Conservation (phyloP, 2,888 invertebrate species). For the Podabrus alpinus region DNA sequence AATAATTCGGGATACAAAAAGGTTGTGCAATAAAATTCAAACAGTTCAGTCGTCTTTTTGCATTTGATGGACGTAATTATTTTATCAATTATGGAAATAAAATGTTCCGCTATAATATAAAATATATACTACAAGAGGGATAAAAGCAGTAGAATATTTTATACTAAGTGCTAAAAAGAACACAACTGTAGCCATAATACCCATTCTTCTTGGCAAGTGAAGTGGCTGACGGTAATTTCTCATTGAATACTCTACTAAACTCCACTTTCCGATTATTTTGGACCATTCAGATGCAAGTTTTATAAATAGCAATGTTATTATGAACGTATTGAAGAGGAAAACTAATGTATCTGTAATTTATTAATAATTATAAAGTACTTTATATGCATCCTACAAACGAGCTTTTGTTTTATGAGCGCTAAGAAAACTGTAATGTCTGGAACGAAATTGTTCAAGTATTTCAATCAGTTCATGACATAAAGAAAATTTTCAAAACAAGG, state of each 20-base stretch:
- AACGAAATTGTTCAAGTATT: too few species aligned
- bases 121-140: not conserved
- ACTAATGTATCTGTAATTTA: conserved; percentile 52
- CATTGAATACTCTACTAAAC: conserved; percentile 51
- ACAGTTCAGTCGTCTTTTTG: not conserved
- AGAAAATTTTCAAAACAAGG: too few species aligned
- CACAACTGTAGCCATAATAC: conserved; percentile 46
- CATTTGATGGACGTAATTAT: not conserved
- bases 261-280: conserved; percentile 51
- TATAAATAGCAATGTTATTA: conserved; percentile 59
- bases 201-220: conserved; percentile 44
- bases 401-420: too few species aligned
- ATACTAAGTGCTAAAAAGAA: conserved; percentile 51
- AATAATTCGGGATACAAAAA: not conserved
- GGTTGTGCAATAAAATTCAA: not conserved
- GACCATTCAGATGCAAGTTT: conserved; percentile 58
- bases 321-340: conserved; percentile 61
- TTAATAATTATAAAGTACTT: too few species aligned
- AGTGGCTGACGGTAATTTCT: conserved; percentile 41
- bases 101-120: not conserved
- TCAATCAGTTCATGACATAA: too few species aligned
- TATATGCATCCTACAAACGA: too few species aligned
- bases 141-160: conserved; percentile 3
- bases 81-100: not conserved
- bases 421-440: too few species aligned